Base-by-base conservation (phyloP, 2,888 invertebrate species). In the Chrysotoxum bicinctum region DNA sequence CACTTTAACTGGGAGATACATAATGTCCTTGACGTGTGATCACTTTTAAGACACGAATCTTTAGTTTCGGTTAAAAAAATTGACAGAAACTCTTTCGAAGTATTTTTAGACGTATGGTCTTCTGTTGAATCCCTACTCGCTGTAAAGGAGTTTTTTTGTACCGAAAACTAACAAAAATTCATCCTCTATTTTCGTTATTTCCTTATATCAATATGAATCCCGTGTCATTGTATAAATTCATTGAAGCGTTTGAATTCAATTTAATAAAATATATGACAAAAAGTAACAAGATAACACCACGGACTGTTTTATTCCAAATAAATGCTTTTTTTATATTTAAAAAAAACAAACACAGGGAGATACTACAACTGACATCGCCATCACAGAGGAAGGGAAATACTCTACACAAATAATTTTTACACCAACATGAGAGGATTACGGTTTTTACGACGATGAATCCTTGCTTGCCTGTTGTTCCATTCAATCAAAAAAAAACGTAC, bases 381-480 rank as follows among this genome's bases (percentile, higher is more conserved):
- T 43, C 45, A 19, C 14, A n/a, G 12, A 43, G 9, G 30, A 14
- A 19, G 10, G 52, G 45, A 58, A 56, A 45, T 26, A 48, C 54
- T 79, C 73, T 73, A 45, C 78, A 81, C 75, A 76, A 76, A 79
- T 79, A 83, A 7, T 64, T 43, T 30, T 19, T 69, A 74, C 74
- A 77, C 52, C 45, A 54, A 62, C 66, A 60, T 56, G 32, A 23
- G 69, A 48, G 73, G 74, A 78, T 73, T 69, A 69, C 68, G 68
- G 48, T 60, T 60, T n/a, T 60, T 60, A 60, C 60, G 16, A 72
- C 72, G 52, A 68, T 58, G 75, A 64, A 70, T 81, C 81, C 77
- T 74, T 69, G 62, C 37, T 40, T 69, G 54, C 37, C 50, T 70
- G 60, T 69, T 68, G 54, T 68, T 73, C 40, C 77, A 62, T 64